Conservation (phyloP, 2,888 invertebrate genomes). For the Folsomia manolachei region DNA sequence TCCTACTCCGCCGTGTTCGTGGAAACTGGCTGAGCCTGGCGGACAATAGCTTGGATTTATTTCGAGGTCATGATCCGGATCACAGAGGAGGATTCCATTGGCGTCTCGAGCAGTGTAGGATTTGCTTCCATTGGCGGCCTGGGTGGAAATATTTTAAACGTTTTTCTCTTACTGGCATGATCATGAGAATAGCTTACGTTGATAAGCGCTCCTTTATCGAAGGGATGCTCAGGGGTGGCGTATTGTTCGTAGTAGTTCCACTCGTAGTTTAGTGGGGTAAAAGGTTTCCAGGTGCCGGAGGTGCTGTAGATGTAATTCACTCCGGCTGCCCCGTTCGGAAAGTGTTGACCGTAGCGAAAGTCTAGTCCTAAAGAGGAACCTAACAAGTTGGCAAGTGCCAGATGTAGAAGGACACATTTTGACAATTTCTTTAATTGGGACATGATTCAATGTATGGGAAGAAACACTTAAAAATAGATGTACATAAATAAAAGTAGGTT, state of each 20-base stretch:
- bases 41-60: slow-evolving; percentile 14
- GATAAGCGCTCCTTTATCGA: slow-evolving; percentile 26
- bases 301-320: slow-evolving; percentile 30
- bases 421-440: too few species aligned
- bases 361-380: too few species aligned
- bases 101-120: slow-evolving; percentile 32
- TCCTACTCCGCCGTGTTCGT: slow-evolving; percentile 28
- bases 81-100: slow-evolving; percentile 34
- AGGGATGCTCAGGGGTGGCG: slow-evolving; percentile 26
- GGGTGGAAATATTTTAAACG: background rate
- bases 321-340: slow-evolving; percentile 25
- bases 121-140: slow-evolving; percentile 20
- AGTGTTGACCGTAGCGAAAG: slow-evolving; percentile 25
- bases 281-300: slow-evolving; percentile 26
- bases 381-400: too few species aligned
- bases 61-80: slow-evolving; percentile 26
- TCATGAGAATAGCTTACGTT: background rate
- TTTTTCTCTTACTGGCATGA: background rate
- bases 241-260: slow-evolving; percentile 37
- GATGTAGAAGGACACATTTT: too few species aligned
- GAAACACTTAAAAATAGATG: too few species aligned
- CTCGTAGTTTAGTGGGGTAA: slow-evolving; percentile 17
- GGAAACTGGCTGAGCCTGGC: slow-evolving; percentile 25
- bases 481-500: too few species aligned
- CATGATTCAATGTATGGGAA: too few species aligned